Conservation (phyloP, 2,888 invertebrate species). For the Clistopyga incitator region DNA sequence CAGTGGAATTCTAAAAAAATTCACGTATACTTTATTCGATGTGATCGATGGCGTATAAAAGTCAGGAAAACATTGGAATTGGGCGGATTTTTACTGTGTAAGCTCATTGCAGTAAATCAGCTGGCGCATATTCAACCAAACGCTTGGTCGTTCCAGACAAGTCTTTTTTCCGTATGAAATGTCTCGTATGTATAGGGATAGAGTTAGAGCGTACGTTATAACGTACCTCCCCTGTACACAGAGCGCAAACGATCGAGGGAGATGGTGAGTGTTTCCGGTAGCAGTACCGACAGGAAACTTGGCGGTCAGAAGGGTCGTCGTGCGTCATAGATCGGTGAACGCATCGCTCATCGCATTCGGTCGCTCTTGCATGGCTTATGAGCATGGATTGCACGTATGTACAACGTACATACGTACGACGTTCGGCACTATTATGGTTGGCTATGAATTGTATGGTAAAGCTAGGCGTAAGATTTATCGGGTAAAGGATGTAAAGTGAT, state of each 20-base stretch:
- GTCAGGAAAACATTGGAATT: no score
- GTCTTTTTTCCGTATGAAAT: no score
- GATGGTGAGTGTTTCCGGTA: conserved; percentile 52
- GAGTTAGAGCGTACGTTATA: conserved; percentile 40
- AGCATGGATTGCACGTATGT: conserved; percentile 17
- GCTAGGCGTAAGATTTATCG: not conserved
- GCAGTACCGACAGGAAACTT: conserved; percentile 74
- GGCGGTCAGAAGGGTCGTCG: conserved; percentile 71
- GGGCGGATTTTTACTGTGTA: no score
- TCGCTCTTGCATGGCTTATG: conserved; percentile 71
- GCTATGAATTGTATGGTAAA: not conserved
- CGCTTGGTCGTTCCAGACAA: no score
- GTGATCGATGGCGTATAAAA: no score
- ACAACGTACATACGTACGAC: conserved; percentile 16
- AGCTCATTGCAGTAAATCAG: no score
- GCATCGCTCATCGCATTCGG: conserved; percentile 54
- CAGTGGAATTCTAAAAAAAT: no score
- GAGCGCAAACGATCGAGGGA: conserved; percentile 40
- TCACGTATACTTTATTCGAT: no score
- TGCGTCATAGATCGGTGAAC: conserved; percentile 74
- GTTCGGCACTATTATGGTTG: conserved; percentile 22
- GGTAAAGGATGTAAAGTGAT: not conserved
- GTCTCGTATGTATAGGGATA: not conserved
- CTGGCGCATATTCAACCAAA: no score
- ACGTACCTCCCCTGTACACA: conserved; percentile 17